These are phyloP conservation scores for Falco rusticolus DNA, from an alignment of 2,797 vertebrate species.

Conservation along the genomic window DNA sequence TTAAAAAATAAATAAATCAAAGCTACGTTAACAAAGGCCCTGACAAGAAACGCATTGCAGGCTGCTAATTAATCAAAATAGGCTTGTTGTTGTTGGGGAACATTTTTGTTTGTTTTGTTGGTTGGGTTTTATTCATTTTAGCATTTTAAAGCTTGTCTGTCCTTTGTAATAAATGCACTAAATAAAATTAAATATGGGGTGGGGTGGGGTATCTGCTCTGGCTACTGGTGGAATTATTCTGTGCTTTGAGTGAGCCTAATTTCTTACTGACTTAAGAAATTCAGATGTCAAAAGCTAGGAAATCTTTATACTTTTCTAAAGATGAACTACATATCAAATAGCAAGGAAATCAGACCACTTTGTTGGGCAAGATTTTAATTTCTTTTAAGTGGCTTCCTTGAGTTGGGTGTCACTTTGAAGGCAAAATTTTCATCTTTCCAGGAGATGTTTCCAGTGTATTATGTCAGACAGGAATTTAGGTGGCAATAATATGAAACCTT, in stretches of 20 bases:
- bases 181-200: not conserved
- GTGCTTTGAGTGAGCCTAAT: not conserved
- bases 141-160: not conserved
- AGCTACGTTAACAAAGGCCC: not conserved
- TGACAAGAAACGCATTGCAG: not conserved
- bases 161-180: not conserved
- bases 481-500: not conserved
- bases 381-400: not conserved
- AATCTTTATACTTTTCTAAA: not conserved
- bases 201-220: not conserved
- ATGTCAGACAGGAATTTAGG: not conserved
- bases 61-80: constrained; percentile 6
- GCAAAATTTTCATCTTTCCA: not conserved
- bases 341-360: not conserved
- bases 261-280: not conserved
- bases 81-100: not conserved
- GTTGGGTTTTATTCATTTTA: not conserved
- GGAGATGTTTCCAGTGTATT: not conserved
- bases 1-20: not conserved
- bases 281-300: not conserved
- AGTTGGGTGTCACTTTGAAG: not conserved
- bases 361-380: not conserved
- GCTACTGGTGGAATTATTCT: not conserved
- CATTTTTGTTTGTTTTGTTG: not conserved
- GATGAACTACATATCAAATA: not conserved